Conservation (phyloP, 1,140 invertebrate species). For the Pararge aegeria region DNA sequence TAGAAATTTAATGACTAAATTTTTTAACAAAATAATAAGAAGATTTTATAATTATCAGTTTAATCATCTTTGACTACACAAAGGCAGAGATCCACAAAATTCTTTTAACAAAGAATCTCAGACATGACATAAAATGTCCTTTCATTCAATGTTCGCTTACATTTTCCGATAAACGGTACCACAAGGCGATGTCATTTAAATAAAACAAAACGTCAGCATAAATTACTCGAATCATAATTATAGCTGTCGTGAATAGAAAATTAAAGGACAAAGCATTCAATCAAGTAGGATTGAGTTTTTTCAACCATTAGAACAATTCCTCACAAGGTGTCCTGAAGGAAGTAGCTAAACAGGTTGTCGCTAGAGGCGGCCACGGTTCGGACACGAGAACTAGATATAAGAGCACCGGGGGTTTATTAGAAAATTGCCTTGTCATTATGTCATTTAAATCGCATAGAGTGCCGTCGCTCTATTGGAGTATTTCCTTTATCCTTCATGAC, state of each 20-base stretch:
- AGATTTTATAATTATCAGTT: too few relatives aligned
- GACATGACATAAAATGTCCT: too few relatives aligned
- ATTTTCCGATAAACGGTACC: neutral
- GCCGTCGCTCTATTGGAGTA: slow-evolving; percentile 76
- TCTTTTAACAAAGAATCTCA: too few relatives aligned
- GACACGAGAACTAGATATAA: slow-evolving; percentile 62
- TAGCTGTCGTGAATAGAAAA: neutral
- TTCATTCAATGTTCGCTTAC: neutral
- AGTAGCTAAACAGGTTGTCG: slow-evolving; percentile 66
- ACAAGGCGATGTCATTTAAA: neutral
- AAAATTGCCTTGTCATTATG: slow-evolving; percentile 79
- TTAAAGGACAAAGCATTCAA: neutral
- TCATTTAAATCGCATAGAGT: slow-evolving; percentile 80
- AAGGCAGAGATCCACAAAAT: too few relatives aligned
- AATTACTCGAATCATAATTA: neutral
- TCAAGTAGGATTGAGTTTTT: slow-evolving; percentile 3
- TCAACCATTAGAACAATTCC: slow-evolving; percentile 25
- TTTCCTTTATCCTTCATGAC: slow-evolving; percentile 79
- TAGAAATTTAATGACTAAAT: too few relatives aligned
- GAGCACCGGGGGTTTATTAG: slow-evolving; percentile 78
- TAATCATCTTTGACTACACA: too few relatives aligned
- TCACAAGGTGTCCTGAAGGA: slow-evolving; percentile 69
- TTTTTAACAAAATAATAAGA: too few relatives aligned
- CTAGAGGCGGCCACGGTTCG: slow-evolving; percentile 57
- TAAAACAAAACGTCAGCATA: neutral